These are phyloP conservation scores for Phallusia fumigata DNA, from an alignment of 23 tunicate genomes.

Conservation along the genomic window DNA sequence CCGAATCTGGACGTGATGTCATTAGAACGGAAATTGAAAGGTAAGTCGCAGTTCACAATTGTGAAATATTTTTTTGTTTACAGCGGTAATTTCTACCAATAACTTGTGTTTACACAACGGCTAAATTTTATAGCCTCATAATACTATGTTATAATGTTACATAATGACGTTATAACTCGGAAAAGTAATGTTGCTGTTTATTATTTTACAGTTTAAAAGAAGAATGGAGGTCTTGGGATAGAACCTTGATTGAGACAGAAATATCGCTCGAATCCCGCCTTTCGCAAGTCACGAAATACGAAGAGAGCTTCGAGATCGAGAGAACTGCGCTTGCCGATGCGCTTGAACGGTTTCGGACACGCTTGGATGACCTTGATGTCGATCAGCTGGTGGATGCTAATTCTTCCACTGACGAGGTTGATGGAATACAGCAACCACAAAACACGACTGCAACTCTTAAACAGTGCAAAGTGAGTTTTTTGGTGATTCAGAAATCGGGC, in stretches of 20 bases:
- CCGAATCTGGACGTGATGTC: constrained; percentile 58
- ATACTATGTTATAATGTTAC: too few species aligned
- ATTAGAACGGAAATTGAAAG: constrained; percentile 79
- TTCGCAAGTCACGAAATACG: constrained; percentile 48
- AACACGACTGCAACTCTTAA: constrained; percentile 25
- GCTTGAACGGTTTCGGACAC: constrained; percentile 16
- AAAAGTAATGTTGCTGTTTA: too few species aligned
- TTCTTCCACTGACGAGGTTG: neutral
- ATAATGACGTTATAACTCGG: too few species aligned
- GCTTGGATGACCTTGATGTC: constrained; percentile 30
- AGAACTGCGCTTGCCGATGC: constrained; percentile 22
- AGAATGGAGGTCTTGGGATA: constrained; percentile 87
- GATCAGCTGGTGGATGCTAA: constrained; percentile 27
- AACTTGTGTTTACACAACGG: too few species aligned
- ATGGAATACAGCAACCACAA: neutral
- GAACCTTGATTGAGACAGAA: constrained; percentile 70
- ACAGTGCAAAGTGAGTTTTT: constrained; percentile 30
- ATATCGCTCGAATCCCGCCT: constrained; percentile 58
- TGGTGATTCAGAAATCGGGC: neutral
- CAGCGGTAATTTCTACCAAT: too few species aligned
- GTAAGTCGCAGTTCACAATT: constrained; percentile 26
- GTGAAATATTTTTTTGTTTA: too few species aligned
- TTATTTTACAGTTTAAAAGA: constrained; percentile 61
- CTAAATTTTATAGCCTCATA: too few species aligned
- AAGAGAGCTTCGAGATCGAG: constrained; percentile 55